A percentile compares a stretch with the other conserved stretches of the same genome.
phyloP scores from a whole-genome alignment of 2,888 invertebrate genomes.

The Drosophila meridiana region DNA sequence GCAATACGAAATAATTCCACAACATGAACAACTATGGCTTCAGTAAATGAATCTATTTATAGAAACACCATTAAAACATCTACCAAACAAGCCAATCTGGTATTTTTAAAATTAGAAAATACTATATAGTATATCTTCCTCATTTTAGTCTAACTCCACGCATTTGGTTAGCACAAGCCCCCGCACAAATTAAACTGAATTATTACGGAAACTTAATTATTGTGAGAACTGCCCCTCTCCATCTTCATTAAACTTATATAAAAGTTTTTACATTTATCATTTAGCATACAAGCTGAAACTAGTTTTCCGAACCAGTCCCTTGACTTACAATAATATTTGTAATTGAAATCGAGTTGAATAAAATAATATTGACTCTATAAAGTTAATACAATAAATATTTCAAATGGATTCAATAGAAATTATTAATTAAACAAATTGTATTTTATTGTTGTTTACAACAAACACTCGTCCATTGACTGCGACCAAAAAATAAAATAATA shows the following conservation, averaged over 20 bases:
- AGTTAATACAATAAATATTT: neutral
- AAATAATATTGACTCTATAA: neutral
- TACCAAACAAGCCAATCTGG: constrained; percentile 1
- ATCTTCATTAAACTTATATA: neutral
- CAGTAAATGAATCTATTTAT: neutral
- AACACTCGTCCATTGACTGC: constrained; percentile 29
- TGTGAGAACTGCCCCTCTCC: neutral
- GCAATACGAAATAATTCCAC: neutral
- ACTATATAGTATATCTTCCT: neutral
- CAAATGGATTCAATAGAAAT: constrained; percentile 1
- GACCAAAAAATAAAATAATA: neutral
- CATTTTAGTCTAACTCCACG: neutral
- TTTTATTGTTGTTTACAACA: constrained; percentile 3
- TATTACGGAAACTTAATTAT: neutral
- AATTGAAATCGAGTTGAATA: neutral
- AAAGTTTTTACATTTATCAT: neutral
- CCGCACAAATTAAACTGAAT: neutral
- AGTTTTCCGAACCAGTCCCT: neutral
- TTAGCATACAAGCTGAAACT: neutral
- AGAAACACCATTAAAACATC: neutral
- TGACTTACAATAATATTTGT: neutral
- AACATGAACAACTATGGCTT: neutral
- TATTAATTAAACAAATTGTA: constrained; percentile 2
- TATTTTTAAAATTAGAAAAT: neutral
- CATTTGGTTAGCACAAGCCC: neutral